These are phyloP conservation scores for Pseudomyrmex concolor DNA, from an alignment of 1,140 invertebrate genomes.

Conservation along the genomic window DNA sequence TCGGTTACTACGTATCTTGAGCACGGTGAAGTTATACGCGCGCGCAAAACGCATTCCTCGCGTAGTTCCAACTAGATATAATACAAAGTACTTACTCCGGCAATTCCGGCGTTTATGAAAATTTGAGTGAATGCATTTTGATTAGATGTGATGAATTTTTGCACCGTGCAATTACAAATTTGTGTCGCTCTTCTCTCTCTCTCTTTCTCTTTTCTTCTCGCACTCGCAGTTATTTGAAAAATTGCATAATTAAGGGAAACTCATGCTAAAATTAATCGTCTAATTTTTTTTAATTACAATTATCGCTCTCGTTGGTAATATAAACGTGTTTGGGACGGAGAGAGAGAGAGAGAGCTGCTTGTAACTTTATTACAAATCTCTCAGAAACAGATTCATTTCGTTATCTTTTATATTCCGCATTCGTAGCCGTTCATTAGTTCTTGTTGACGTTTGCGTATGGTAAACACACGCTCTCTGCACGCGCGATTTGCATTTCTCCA, in stretches of 20 bases:
- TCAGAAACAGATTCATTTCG: not conserved
- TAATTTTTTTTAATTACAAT: not conserved
- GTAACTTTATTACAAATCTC: slow-evolving; percentile 1
- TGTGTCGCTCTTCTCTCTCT: too few relatives aligned
- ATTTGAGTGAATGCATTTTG: too few relatives aligned
- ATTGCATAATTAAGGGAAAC: too few relatives aligned
- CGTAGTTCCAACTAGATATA: too few relatives aligned
- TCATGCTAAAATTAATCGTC: not conserved
- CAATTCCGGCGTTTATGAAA: too few relatives aligned
- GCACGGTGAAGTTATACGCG: not conserved
- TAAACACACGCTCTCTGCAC: slow-evolving; percentile 31
- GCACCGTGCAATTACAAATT: too few relatives aligned
- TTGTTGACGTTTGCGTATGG: not conserved
- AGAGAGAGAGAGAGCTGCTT: not conserved
- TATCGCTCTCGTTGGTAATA: not conserved
- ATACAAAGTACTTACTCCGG: too few relatives aligned
- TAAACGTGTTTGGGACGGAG: not conserved
- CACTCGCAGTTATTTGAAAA: too few relatives aligned
- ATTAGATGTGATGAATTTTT: too few relatives aligned
- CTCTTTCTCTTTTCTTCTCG: too few relatives aligned
- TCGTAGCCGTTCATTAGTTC: slow-evolving; percentile 10
- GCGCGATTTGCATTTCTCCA: slow-evolving; percentile 32
- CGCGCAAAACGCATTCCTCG: too few relatives aligned
- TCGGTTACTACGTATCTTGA: not conserved
- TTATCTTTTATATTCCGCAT: slow-evolving; percentile 14